These are phyloP conservation scores for Napeogenes sylphis DNA, from an alignment of 2,888 invertebrate genomes.

Conservation along the genomic window DNA sequence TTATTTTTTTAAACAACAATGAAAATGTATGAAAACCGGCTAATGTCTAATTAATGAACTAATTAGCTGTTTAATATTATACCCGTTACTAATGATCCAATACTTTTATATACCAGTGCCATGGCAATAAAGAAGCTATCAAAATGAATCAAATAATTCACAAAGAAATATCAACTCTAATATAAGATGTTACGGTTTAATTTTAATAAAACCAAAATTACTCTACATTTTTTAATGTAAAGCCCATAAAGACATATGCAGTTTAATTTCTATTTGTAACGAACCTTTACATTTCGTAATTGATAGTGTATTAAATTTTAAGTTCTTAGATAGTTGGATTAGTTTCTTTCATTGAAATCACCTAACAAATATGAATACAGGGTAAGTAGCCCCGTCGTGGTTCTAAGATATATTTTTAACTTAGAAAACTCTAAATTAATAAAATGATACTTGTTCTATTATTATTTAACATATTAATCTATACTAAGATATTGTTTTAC, in stretches of 20 bases:
- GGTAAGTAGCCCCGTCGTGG: too few relatives aligned
- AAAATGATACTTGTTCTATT: too few relatives aligned
- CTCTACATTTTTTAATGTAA: not conserved
- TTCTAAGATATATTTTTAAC: too few relatives aligned
- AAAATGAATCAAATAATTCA: not conserved
- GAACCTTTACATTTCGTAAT: too few relatives aligned
- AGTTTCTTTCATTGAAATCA: too few relatives aligned
- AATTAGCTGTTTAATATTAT: conserved; percentile 20
- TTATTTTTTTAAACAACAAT: conserved; percentile 5
- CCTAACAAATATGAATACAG: too few relatives aligned
- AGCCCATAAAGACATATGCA: not conserved
- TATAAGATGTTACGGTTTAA: not conserved
- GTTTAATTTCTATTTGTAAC: not conserved
- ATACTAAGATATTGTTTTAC: too few relatives aligned
- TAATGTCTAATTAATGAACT: conserved; percentile 22
- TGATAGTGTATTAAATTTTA: too few relatives aligned
- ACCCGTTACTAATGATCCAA: conserved; percentile 17
- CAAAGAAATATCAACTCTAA: conserved; percentile 2
- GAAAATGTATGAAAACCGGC: conserved; percentile 8
- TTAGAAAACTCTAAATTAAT: too few relatives aligned
- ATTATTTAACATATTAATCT: too few relatives aligned
- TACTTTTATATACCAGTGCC: conserved; percentile 6
- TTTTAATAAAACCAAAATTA: not conserved
- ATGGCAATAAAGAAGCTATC: conserved; percentile 4
- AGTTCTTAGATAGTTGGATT: too few relatives aligned